Conservation (phyloP, 2,113 vertebrate species). For the Callorhinus ursinus region DNA sequence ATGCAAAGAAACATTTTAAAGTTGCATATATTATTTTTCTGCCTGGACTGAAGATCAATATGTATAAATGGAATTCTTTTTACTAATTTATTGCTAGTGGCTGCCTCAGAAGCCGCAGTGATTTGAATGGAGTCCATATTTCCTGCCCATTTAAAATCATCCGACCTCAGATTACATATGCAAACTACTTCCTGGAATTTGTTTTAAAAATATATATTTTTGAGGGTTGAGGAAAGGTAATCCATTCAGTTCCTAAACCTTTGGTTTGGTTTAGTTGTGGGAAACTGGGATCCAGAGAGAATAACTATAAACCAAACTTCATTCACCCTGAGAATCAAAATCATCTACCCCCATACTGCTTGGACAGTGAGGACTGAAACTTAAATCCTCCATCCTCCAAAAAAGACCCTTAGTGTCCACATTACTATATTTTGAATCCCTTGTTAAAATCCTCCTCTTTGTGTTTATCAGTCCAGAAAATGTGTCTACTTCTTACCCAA, state of each 20-base stretch:
- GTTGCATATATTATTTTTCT: not conserved
- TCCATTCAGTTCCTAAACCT: not conserved
- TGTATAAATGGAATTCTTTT: not conserved
- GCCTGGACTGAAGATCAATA: not conserved
- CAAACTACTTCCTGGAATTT: not conserved
- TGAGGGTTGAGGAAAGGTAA: not conserved
- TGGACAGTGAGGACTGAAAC: not conserved
- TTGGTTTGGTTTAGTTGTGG: not conserved
- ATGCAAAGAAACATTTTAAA: not conserved
- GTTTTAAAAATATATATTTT: not conserved
- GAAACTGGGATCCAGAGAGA: not conserved
- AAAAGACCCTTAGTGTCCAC: not conserved
- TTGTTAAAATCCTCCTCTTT: not conserved
- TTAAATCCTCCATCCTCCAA: rapidly evolving
- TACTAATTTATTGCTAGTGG: not conserved
- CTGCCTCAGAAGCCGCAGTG: not conserved
- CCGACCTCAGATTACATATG: not conserved
- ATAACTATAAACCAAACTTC: not conserved
- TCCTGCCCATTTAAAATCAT: not conserved
- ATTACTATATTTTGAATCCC: not conserved
- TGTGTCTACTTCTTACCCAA: not conserved
- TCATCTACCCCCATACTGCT: not conserved
- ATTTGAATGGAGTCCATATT: not conserved
- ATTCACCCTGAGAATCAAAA: not conserved
- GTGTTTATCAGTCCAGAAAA: not conserved